phyloP scores from a whole-genome alignment of 2,888 invertebrate species.

The Anodontia alba region DNA sequence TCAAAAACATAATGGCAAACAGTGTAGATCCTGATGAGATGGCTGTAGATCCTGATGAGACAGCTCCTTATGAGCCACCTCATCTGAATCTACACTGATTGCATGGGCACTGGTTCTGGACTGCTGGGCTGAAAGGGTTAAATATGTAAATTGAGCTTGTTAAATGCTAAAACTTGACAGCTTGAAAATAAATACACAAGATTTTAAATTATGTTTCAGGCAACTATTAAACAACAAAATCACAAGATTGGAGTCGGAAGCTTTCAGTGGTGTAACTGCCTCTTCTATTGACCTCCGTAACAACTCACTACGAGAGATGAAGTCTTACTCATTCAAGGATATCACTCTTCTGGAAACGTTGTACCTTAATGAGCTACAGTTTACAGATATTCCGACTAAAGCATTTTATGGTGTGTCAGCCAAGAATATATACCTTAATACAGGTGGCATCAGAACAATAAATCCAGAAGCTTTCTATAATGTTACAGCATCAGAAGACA shows the following conservation, averaged over 20 bases:
- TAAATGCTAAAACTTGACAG: too few relatives aligned
- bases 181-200: too few relatives aligned
- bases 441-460: slow-evolving; percentile 64
- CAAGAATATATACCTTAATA: slow-evolving; percentile 29
- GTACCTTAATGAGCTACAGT: slow-evolving; percentile 38
- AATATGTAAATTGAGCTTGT: too few relatives aligned
- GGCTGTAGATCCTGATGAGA: too few relatives aligned
- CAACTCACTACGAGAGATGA: slow-evolving; percentile 56
- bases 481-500: slow-evolving; percentile 26
- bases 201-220: slow-evolving; percentile 45
- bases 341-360: slow-evolving; percentile 9
- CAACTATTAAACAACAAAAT: slow-evolving; percentile 60
- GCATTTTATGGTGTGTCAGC: slow-evolving; percentile 63
- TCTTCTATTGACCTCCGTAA: slow-evolving; percentile 33
- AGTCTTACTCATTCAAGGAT: slow-evolving; percentile 52
- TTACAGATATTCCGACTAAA: slow-evolving; percentile 58
- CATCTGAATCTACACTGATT: too few relatives aligned
- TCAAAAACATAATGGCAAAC: too few relatives aligned
- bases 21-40: too few relatives aligned
- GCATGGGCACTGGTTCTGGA: too few relatives aligned
- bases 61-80: too few relatives aligned
- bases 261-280: slow-evolving; percentile 46
- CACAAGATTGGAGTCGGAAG: slow-evolving; percentile 58
- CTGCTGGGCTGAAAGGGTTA: too few relatives aligned
- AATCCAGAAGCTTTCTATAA: slow-evolving; percentile 65